Conservation (phyloP, 2,113 vertebrate genomes). For the Oncorhynchus clarkii region DNA sequence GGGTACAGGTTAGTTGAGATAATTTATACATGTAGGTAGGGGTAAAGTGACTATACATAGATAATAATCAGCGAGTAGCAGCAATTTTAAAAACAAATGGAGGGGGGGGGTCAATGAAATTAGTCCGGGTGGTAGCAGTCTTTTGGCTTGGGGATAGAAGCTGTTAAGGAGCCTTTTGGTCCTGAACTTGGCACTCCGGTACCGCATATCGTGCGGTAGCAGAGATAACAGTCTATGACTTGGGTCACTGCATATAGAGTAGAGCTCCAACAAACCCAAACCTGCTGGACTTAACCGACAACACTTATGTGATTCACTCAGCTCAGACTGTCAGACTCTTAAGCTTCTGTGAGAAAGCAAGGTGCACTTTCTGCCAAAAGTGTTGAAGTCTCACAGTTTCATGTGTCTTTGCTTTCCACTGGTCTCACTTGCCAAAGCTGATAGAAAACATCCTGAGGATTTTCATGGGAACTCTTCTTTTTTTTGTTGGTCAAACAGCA, state of each 20-base stretch:
- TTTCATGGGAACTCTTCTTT: constrained; percentile 1
- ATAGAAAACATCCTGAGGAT: neutral
- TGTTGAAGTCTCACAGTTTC: neutral
- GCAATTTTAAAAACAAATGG: too few relatives aligned
- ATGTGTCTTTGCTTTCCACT: neutral
- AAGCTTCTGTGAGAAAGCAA: neutral
- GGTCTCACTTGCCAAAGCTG: neutral
- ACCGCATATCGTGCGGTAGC: too few relatives aligned
- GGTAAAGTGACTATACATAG: too few relatives aligned
- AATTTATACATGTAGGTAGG: too few relatives aligned
- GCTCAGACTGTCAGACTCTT: neutral
- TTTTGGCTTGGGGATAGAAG: too few relatives aligned
- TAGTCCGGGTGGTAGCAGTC: too few relatives aligned
- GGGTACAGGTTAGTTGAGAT: too few relatives aligned
- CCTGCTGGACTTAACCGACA: neutral
- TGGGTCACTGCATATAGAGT: neutral
- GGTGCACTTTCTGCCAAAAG: neutral
- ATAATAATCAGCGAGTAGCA: too few relatives aligned
- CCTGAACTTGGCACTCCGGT: too few relatives aligned
- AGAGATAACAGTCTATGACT: too few relatives aligned
- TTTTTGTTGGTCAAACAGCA: neutral
- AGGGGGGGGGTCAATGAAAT: too few relatives aligned
- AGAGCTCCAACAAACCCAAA: neutral
- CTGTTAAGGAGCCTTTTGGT: too few relatives aligned
- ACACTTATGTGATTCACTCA: neutral